Evolutionary conservation across 2,797 vertebrate genomes (phyloP).

Genomic region (Sylvilagus floridanus): DNA sequence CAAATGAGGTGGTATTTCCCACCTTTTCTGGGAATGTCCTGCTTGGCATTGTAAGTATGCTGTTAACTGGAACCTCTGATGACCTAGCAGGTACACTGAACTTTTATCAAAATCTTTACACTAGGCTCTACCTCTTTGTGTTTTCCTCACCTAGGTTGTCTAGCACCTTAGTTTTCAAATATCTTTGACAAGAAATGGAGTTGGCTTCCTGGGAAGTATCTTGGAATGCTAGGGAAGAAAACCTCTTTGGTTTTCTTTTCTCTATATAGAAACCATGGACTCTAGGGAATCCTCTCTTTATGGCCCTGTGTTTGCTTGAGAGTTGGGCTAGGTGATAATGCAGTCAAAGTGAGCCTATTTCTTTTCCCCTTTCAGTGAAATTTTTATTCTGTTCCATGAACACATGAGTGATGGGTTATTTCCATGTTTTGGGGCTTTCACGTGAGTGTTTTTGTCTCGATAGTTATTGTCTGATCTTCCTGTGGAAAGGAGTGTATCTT

Average conservation of each 20-base stretch:
- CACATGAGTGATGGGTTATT: background rate
- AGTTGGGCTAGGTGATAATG: no score
- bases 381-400: background rate
- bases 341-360: background rate
- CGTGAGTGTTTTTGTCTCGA: background rate
- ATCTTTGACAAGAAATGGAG: background rate
- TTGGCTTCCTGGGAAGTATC: background rate
- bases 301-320: background rate
- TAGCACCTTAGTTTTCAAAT: no score
- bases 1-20: background rate
- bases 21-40: background rate
- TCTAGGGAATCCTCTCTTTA: background rate
- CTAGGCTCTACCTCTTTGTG: background rate
- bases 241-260: background rate
- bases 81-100: background rate
- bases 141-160: background rate
- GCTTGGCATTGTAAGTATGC: background rate
- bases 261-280: background rate
- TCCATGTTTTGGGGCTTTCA: background rate
- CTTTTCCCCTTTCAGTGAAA: background rate
- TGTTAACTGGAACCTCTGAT: background rate
- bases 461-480: background rate
- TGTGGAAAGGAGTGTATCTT: background rate
- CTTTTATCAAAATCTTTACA: background rate
- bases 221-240: background rate